Evolutionary conservation across 2,113 vertebrate genomes (phyloP).

Genomic region (Neolamprologus toae): DNA sequence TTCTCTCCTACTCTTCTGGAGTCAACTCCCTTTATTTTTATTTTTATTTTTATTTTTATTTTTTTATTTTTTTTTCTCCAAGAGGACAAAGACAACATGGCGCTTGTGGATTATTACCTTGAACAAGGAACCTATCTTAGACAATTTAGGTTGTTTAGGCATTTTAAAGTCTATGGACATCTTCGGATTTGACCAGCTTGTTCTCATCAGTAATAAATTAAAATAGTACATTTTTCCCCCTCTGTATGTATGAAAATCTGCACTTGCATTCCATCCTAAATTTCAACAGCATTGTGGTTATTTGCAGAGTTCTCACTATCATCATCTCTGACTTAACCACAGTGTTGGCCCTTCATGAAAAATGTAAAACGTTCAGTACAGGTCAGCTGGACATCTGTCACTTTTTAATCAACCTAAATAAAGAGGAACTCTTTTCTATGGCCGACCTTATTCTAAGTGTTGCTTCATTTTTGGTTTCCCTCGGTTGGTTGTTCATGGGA

Average conservation of each 20-base stretch:
- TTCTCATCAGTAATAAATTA: background rate
- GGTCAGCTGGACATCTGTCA: conserved; percentile 12
- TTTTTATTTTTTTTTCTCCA: background rate
- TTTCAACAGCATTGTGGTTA: background rate
- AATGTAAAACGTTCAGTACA: background rate
- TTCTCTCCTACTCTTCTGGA: conserved; percentile 25
- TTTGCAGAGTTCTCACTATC: background rate
- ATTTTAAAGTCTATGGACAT: conserved; percentile 19
- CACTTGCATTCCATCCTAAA: background rate
- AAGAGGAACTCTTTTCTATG: conserved; percentile 44
- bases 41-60: background rate
- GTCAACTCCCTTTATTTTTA: background rate
- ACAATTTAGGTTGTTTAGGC: conserved; percentile 34
- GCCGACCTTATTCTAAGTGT: conserved; percentile 30
- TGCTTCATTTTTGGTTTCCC: conserved; percentile 43
- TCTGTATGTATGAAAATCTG: background rate
- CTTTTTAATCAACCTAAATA: conserved; percentile 43
- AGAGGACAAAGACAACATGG: conserved; percentile 27
- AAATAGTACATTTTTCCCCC: conserved; percentile 1
- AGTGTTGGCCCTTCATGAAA: background rate
- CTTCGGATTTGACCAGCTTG: background rate
- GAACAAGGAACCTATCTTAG: conserved; percentile 49
- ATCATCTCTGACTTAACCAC: background rate
- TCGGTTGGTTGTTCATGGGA: conserved; percentile 32
- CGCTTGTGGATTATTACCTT: conserved; percentile 33